Conservation (phyloP, 1,140 invertebrate species). For the Heliconius hermathena region DNA sequence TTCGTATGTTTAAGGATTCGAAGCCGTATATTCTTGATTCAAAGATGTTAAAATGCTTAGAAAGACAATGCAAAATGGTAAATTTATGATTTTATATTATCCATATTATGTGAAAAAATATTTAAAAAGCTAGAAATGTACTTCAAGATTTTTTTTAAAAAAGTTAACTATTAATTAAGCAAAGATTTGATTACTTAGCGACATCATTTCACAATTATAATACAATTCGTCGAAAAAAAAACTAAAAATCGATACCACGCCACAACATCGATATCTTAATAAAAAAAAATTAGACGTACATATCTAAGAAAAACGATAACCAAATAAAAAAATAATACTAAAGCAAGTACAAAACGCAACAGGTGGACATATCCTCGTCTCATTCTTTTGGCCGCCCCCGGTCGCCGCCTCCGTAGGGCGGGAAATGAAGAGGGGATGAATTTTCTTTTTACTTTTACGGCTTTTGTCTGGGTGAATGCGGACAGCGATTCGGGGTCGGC, state of each 20-base stretch:
- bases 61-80: no score
- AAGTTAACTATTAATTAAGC: neutral
- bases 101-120: no score
- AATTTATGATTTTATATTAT: no score
- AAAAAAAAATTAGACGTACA: conserved; percentile 41
- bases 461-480: conserved; percentile 81
- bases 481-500: conserved; percentile 74
- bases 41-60: neutral
- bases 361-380: conserved; percentile 78
- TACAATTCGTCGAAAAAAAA: conserved; percentile 56
- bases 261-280: conserved; percentile 55
- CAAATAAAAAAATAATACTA: conserved; percentile 57
- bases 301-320: conserved; percentile 76
- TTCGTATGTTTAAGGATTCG: neutral
- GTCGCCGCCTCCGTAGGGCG: conserved; percentile 76
- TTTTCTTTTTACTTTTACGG: conserved; percentile 80
- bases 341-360: conserved; percentile 65
- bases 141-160: neutral
- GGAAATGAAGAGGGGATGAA: conserved; percentile 77
- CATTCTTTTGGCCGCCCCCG: conserved; percentile 80
- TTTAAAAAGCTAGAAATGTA: no score
- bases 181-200: neutral
- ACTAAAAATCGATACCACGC: conserved; percentile 61
- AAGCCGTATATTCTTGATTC: neutral
- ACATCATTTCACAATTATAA: conserved; percentile 30